Conservation (phyloP, 2,797 vertebrate genomes). For the Molossus alvarezi region DNA sequence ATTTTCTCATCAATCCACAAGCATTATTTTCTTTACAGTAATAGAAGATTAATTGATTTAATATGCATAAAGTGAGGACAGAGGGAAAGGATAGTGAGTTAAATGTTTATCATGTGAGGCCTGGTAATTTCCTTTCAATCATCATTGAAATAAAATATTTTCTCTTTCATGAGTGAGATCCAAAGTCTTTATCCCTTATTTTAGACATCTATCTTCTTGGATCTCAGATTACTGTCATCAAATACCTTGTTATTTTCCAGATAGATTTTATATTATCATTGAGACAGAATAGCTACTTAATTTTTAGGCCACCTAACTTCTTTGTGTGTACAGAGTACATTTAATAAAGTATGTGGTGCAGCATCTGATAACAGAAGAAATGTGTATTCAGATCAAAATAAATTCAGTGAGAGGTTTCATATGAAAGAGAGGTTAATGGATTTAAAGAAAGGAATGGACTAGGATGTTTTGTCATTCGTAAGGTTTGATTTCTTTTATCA, state of each 20-base stretch:
- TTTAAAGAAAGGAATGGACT: slow-evolving; percentile 84
- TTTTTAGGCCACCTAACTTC: slow-evolving; percentile 74
- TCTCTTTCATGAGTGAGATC: not conserved
- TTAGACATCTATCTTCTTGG: slow-evolving; percentile 29
- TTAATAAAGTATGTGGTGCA: slow-evolving; percentile 72
- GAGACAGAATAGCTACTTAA: slow-evolving; percentile 76
- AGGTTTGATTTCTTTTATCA: slow-evolving; percentile 86
- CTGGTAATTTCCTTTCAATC: slow-evolving; percentile 45
- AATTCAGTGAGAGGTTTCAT: slow-evolving; percentile 73
- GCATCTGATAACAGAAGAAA: slow-evolving; percentile 83
- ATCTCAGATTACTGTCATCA: slow-evolving; percentile 70
- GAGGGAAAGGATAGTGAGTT: not conserved
- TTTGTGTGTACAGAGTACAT: slow-evolving; percentile 66
- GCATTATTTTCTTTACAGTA: not conserved
- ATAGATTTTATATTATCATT: slow-evolving; percentile 69
- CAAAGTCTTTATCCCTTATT: slow-evolving; percentile 71
- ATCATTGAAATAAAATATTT: not conserved
- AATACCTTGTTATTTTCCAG: slow-evolving; percentile 78
- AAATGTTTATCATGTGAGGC: not conserved
- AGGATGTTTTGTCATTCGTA: slow-evolving; percentile 82
- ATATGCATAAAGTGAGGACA: not conserved
- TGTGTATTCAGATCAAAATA: slow-evolving; percentile 79
- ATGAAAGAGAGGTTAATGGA: slow-evolving; percentile 86
- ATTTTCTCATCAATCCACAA: slow-evolving; percentile 41
- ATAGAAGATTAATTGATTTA: not conserved